Evolutionary conservation across 2,888 invertebrate species (phyloP).

Genomic region (Patella pellucida): DNA sequence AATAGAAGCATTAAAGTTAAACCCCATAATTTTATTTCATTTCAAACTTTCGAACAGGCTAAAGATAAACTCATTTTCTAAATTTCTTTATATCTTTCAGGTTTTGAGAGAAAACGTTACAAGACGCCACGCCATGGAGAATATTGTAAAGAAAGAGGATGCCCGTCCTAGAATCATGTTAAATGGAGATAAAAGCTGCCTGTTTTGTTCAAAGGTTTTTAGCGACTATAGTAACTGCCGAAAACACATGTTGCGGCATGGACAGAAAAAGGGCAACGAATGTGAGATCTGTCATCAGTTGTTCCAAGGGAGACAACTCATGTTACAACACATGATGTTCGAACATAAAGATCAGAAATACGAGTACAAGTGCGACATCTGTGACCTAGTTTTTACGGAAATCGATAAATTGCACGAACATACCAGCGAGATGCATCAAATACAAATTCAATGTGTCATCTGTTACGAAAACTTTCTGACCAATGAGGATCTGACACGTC

Average conservation of each 20-base stretch:
- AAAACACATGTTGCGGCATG: neutral
- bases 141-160: too few species aligned
- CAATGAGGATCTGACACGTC: neutral
- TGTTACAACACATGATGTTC: conserved; percentile 2
- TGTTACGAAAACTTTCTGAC: neutral
- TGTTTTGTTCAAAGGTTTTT: neutral
- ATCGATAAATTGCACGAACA: neutral
- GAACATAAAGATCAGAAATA: neutral
- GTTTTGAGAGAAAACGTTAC: too few species aligned
- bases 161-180: too few species aligned
- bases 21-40: too few species aligned
- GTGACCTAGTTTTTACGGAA: neutral
- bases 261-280: conserved; percentile 4
- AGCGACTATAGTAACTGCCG: neutral
- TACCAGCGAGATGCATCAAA: neutral
- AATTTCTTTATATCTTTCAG: too few species aligned
- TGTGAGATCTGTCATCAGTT: conserved; percentile 7
- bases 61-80: too few species aligned
- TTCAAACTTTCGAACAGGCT: too few species aligned
- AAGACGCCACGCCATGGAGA: too few species aligned
- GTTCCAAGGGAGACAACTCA: conserved; percentile 1
- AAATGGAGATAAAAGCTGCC: too few species aligned
- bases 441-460: neutral
- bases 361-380: neutral
- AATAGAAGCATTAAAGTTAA: too few species aligned